Evolutionary conservation across 2,888 invertebrate species (phyloP).

Genomic region (Morpho achilles): DNA sequence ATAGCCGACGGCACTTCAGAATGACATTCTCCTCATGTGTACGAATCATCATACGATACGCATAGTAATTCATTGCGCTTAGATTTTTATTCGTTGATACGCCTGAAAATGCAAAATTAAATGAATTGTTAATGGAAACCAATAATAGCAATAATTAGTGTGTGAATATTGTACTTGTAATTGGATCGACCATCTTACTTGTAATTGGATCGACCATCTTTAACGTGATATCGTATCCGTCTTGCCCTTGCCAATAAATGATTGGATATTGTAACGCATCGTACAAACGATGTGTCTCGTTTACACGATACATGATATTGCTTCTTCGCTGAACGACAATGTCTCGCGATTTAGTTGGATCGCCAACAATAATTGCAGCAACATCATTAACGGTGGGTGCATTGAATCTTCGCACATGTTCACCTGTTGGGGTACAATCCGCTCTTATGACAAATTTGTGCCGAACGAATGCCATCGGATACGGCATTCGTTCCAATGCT

Average conservation of each 20-base stretch:
- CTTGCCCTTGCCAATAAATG: constrained; percentile 28
- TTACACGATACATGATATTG: constrained; percentile 23
- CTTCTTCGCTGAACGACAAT: constrained; percentile 28
- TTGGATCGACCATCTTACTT: constrained; percentile 9
- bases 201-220: constrained; percentile 26
- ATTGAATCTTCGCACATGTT: no score
- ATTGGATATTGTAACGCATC: constrained; percentile 19
- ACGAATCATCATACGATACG: constrained; percentile 26
- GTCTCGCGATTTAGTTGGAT: constrained; percentile 20
- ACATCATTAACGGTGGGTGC: constrained; percentile 31
- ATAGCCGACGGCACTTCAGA: constrained; percentile 15
- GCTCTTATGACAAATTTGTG: no score
- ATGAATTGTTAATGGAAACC: constrained; percentile 30
- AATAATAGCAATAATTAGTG: constrained; percentile 39
- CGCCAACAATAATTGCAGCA: constrained; percentile 29
- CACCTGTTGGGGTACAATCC: no score
- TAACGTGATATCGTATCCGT: constrained; percentile 27
- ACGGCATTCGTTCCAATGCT: constrained; percentile 30
- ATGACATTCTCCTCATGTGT: constrained; percentile 18
- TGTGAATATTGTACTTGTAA: constrained; percentile 51
- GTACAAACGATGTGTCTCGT: constrained; percentile 21
- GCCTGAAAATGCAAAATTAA: constrained; percentile 28
- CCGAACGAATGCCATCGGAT: no score
- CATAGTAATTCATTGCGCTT: constrained; percentile 29
- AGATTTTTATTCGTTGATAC: constrained; percentile 29